Evolutionary conservation across 1,140 invertebrate species (phyloP), one percentile per base, ranked within the genome.

Genomic region (Dreissena rostriformis): DNA sequence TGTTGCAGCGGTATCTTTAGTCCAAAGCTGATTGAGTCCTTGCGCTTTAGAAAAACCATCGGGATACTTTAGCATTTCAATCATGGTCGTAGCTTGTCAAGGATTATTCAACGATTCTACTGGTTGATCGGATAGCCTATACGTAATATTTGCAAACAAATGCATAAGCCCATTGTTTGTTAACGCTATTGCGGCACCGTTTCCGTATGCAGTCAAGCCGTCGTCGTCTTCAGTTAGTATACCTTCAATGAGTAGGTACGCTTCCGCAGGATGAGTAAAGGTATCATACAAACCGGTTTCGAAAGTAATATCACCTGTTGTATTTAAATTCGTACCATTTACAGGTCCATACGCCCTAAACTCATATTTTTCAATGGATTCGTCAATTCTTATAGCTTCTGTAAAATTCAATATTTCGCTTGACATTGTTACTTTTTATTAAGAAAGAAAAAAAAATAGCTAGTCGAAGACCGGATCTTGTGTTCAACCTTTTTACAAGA

Each of bases 121-220:
- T 26, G 5, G 19, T 68, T 68, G 67, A 17, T 17, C 19, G 17
- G 67, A 68, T 17, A 68, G 19, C 29, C 24, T 19, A 39, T 17
- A 68, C 26, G 19, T 68, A 28, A 68, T 61, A 24, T 39, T 68
- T 22, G 19, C 2, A 68, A 68, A 68, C 24, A 68, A 39, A 68
- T 68, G 26, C 67, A 68, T 68, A 68, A 4, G 19, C 17, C 19
- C 67, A 68, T 68, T 68, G 29, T 68, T 68, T 68, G 67, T 68
- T 39, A 68, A 39, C 19, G 67, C 19, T 17, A 68, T 26, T 17
- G 17, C 29, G 26, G 19, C 67, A 28, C 7, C 29, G 26, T 68
- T 68, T 22, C 2, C 67, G 26, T 68, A 68, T 28, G 26, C 19
- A 68, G 19, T 28, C 22, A 24, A n/a, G 24, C 4, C 67, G 26